A percentile compares a stretch with the other conserved stretches of the same genome.
Conservation (phyloP, 2,797 vertebrate genomes). For the Anolis apletophallus region DNA sequence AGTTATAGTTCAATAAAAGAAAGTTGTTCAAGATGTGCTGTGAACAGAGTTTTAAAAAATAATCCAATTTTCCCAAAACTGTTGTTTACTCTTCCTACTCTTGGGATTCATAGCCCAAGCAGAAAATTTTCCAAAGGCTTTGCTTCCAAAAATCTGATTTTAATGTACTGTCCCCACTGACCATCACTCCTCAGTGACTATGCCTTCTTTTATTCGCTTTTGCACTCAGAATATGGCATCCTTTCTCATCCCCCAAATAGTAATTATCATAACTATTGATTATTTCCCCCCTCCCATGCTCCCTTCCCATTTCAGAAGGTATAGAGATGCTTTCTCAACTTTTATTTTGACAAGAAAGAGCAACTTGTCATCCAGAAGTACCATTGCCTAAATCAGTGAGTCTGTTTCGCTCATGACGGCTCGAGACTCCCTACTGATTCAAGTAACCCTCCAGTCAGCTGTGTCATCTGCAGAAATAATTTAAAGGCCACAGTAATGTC, state of each 20-base stretch:
- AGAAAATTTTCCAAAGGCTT: not conserved
- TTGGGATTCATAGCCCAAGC: not conserved
- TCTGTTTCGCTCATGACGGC: not conserved
- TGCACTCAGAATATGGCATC: too few species aligned
- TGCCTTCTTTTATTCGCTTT: too few species aligned
- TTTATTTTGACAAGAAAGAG: constrained; percentile 15
- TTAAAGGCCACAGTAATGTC: constrained; percentile 35
- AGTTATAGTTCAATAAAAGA: too few species aligned
- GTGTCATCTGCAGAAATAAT: constrained; percentile 21
- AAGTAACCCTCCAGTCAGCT: constrained; percentile 8
- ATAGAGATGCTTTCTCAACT: not conserved
- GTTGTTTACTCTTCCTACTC: too few species aligned
- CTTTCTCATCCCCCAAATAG: too few species aligned
- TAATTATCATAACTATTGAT: too few species aligned
- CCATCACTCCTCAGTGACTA: too few species aligned
- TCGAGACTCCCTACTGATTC: constrained; percentile 12
- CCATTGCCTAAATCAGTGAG: not conserved
- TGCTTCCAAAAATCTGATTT: not conserved
- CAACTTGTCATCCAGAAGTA: not conserved
- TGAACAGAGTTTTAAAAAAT: too few species aligned
- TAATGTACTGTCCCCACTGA: too few species aligned
- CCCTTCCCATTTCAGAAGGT: not conserved
- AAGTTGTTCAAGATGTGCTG: too few species aligned
- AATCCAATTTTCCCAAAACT: too few species aligned
- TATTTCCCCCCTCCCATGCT: not conserved